Conservation (phyloP, 2,888 invertebrate species). For the Andrena camellia region DNA sequence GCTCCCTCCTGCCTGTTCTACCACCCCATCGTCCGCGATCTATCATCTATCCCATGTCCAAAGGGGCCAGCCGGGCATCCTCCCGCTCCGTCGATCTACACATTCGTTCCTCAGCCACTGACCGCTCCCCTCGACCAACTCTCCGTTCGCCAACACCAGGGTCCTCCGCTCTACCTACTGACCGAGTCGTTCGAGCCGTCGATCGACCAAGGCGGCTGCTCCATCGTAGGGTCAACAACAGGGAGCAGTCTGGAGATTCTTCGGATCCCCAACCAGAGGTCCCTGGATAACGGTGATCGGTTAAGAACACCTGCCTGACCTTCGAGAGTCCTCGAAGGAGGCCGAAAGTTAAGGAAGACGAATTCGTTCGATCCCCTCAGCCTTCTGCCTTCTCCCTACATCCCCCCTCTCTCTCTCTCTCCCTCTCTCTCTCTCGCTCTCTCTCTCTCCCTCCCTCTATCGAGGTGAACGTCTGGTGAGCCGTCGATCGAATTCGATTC, state of each 20-base stretch:
- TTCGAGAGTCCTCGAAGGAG: background rate
- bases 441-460: no score
- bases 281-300: background rate
- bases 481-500: conserved; percentile 45
- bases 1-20: conserved; percentile 28
- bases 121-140: background rate
- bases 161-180: conserved; percentile 22
- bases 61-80: conserved; percentile 58
- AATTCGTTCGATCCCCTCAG: conserved; percentile 39
- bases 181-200: background rate
- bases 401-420: background rate
- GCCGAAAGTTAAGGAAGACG: background rate
- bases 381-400: background rate
- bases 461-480: conserved; percentile 47
- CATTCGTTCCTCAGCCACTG: conserved; percentile 51
- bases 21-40: conserved; percentile 56
- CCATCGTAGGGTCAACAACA: conserved; percentile 11
- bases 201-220: background rate
- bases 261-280: background rate
- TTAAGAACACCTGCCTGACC: no score
- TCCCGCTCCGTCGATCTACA: conserved; percentile 36
- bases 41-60: conserved; percentile 75
- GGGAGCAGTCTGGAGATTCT: no score
- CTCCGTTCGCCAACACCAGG: no score
- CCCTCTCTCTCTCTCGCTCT: no score